Conservation (phyloP, 1,140 invertebrate species). For the Drosophila eugracilis region DNA sequence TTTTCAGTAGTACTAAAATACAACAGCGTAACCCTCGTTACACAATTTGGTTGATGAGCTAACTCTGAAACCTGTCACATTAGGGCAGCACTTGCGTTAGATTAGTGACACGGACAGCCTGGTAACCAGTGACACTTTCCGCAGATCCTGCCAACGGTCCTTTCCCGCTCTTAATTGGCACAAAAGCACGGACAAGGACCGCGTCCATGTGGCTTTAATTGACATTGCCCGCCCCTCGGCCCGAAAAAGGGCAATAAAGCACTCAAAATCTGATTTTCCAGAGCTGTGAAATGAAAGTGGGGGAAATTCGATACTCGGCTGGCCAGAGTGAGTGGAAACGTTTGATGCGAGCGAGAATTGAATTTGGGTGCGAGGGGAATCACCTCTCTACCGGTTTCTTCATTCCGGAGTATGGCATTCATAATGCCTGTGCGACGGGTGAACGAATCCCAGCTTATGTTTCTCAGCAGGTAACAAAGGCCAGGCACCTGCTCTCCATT, state of each 20-base stretch:
- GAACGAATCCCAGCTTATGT: slow-evolving; percentile 14
- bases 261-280: slow-evolving; percentile 34
- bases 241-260: slow-evolving; percentile 17
- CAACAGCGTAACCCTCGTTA: too few species aligned
- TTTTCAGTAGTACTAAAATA: too few species aligned
- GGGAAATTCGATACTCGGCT: slow-evolving; percentile 30
- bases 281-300: slow-evolving; percentile 35
- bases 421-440: background rate
- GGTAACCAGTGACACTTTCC: slow-evolving; percentile 4
- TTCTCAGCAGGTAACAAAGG: slow-evolving; percentile 17
- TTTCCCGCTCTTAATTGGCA: slow-evolving; percentile 22
- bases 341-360: slow-evolving; percentile 38
- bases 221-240: slow-evolving; percentile 14
- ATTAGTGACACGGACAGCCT: slow-evolving; percentile 8
- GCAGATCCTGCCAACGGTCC: background rate
- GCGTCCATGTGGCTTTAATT: slow-evolving; percentile 38
- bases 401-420: background rate
- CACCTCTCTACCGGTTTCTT: background rate
- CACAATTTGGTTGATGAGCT: too few species aligned
- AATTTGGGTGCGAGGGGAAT: slow-evolving; percentile 18
- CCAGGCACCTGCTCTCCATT: slow-evolving; percentile 59
- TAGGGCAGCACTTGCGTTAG: background rate
- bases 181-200: slow-evolving; percentile 14
- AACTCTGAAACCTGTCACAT: background rate
- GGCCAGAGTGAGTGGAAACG: slow-evolving; percentile 3